Evolutionary conservation across 2,113 vertebrate genomes (phyloP).

Genomic region (Elaphurus davidianus): DNA sequence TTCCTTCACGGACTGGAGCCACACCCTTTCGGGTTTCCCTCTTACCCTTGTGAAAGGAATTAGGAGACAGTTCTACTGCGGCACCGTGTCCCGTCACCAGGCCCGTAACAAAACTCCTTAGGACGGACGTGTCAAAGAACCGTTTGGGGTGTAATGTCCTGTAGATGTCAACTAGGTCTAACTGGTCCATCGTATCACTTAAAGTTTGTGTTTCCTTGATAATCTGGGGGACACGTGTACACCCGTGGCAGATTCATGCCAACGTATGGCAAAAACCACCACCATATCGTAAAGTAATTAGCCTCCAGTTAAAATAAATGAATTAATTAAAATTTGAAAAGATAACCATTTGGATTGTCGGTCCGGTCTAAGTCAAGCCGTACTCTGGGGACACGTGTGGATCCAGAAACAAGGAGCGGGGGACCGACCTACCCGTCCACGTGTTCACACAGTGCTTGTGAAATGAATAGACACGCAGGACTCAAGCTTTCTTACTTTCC

Average conservation of each 20-base stretch:
- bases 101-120: background rate
- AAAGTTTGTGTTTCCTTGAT: background rate
- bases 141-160: background rate
- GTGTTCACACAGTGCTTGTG: accelerated
- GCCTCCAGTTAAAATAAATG: background rate
- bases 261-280: background rate
- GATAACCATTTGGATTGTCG: accelerated
- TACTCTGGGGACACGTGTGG: accelerated
- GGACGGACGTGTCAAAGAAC: background rate
- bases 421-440: accelerated
- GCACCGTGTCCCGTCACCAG: accelerated
- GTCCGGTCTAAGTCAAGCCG: background rate
- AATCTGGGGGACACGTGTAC: background rate
- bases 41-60: accelerated
- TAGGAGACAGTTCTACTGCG: accelerated
- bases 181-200: background rate
- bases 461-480: accelerated
- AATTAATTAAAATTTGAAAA: background rate
- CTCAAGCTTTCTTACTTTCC: accelerated
- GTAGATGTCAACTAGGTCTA: background rate
- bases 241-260: background rate
- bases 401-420: background rate
- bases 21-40: accelerated
- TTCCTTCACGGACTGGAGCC: accelerated
- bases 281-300: background rate